Percentiles rank a stretch among this genome's conserved stretches.
Evolutionary conservation across 2,797 vertebrate species (phyloP).

Genomic region (Ispidina lecontei): DNA sequence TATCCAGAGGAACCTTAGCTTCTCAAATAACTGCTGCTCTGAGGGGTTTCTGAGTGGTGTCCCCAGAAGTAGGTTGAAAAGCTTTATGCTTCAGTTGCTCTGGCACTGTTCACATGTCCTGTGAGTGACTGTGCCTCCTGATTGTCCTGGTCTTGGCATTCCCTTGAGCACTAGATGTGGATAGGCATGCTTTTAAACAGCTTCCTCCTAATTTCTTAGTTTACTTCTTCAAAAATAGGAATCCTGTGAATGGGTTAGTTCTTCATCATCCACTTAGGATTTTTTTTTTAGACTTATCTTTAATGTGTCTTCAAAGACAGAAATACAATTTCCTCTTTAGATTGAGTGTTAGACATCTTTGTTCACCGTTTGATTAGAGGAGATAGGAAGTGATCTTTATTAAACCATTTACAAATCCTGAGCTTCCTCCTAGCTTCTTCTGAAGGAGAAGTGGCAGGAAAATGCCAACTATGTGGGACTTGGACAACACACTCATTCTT

Average conservation of each 20-base stretch:
- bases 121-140: neutral
- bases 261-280: neutral
- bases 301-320: neutral
- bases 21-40: neutral
- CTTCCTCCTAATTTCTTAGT: neutral
- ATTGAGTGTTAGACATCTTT: neutral
- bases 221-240: neutral
- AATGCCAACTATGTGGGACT: neutral
- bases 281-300: neutral
- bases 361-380: neutral
- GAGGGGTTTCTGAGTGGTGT: neutral
- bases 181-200: neutral
- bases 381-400: neutral
- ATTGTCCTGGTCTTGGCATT: neutral
- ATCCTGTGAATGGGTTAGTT: neutral
- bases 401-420: neutral
- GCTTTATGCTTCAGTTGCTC: neutral
- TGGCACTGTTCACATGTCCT: neutral
- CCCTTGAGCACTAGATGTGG: neutral
- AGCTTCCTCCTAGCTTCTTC: neutral
- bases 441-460: neutral
- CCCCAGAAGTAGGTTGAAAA: neutral
- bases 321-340: neutral
- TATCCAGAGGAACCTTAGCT: neutral
- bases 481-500: neutral